Conservation (phyloP, 2,113 vertebrate species). For the Takifugu bimaculatus region DNA sequence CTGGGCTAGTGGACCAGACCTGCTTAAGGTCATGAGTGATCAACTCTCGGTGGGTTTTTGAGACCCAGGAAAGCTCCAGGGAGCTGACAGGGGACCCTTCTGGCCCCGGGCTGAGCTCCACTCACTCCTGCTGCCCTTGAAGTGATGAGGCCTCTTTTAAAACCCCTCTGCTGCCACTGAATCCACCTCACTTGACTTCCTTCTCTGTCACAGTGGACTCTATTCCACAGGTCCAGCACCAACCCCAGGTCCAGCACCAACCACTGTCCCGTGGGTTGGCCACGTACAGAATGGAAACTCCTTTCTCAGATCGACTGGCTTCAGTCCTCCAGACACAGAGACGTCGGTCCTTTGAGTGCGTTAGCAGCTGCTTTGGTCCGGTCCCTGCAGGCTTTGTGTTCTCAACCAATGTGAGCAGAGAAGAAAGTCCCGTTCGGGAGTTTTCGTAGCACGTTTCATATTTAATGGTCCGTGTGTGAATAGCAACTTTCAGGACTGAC, state of each 20-base stretch:
- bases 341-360: too few relatives aligned
- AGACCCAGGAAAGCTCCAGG: too few relatives aligned
- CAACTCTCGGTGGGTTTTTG: too few relatives aligned
- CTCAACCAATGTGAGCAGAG: too few relatives aligned
- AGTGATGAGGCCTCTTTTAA: constrained; percentile 30
- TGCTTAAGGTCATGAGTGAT: too few relatives aligned
- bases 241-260: constrained; percentile 2
- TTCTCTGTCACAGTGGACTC: constrained; percentile 18
- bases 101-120: constrained; percentile 13
- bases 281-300: constrained; percentile 7
- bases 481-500: too few relatives aligned
- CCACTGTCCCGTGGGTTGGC: constrained; percentile 5
- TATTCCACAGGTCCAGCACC: constrained; percentile 12
- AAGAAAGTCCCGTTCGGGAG: too few relatives aligned
- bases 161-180: constrained; percentile 7
- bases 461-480: too few relatives aligned
- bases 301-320: constrained; percentile 8
- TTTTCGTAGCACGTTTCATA: too few relatives aligned
- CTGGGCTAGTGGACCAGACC: too few relatives aligned
- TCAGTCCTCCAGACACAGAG: constrained; percentile 3
- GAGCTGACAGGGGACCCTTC: background rate
- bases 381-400: too few relatives aligned
- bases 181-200: background rate
- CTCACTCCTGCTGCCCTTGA: constrained; percentile 26
- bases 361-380: too few relatives aligned